These are phyloP conservation scores for Diarsia dahlii DNA, from an alignment of 2,888 invertebrate species.

Conservation along the genomic window DNA sequence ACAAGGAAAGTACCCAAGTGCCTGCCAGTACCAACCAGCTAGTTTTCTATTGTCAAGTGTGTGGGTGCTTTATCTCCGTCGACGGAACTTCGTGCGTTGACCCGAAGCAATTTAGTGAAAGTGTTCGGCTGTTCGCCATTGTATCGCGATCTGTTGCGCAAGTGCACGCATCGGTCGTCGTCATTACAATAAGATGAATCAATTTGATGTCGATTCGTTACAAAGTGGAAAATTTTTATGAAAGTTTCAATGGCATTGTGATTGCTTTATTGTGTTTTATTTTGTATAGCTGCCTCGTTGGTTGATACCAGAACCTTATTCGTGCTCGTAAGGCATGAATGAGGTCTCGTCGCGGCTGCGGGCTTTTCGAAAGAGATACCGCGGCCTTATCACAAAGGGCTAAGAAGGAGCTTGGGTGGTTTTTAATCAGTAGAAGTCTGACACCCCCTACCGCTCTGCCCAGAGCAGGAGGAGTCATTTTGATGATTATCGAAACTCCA, in stretches of 20 bases:
- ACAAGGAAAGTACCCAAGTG: not conserved
- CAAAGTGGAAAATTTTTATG: constrained; percentile 4
- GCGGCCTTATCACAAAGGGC: too few species aligned
- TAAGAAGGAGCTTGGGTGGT: too few species aligned
- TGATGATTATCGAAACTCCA: too few species aligned
- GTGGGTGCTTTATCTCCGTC: constrained; percentile 53
- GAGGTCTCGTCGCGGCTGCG: too few species aligned
- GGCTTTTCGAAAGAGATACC: too few species aligned
- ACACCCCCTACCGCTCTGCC: too few species aligned
- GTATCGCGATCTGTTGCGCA: constrained; percentile 67
- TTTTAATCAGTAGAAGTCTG: too few species aligned
- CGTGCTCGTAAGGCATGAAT: not conserved
- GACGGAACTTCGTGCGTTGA: constrained; percentile 62
- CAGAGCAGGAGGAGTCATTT: too few species aligned
- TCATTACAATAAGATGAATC: constrained; percentile 53
- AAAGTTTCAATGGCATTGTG: constrained; percentile 26
- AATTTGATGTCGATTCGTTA: constrained; percentile 46
- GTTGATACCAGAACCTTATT: too few species aligned
- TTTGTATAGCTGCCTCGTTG: not conserved
- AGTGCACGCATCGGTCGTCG: constrained; percentile 41
- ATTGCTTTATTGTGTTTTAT: constrained; percentile 9
- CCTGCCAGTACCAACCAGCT: not conserved
- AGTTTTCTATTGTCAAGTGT: constrained; percentile 30
- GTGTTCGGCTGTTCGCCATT: constrained; percentile 65
- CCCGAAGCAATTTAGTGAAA: constrained; percentile 69